Base-by-base conservation (phyloP, 2,888 invertebrate genomes). In the Nematopogon swammerdamellus region DNA sequence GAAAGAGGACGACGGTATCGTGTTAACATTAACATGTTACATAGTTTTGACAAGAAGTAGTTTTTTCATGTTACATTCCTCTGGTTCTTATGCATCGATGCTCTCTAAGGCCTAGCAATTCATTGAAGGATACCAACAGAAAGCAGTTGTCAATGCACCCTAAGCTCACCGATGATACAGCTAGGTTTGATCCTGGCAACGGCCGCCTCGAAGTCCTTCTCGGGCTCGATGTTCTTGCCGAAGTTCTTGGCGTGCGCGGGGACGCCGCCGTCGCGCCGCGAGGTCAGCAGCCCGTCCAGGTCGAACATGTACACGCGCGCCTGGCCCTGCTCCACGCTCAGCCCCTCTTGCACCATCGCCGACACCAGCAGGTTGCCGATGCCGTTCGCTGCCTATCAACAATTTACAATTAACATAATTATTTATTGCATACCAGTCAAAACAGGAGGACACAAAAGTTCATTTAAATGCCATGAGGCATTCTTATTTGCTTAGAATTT, bases 241-340 rank as follows among this genome's bases (percentile, higher is more conserved):
- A 89, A 92, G 52, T 74, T 81, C 30, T 77, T 70, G 57, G 91
- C 91, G 58, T 90, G 89, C 4, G 85, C 85, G 0, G 86, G 86
- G 1, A 90, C 75, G 29, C 80, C 82, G 6, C 87, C 89, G 45
- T 83, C 82, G 1, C 89, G 80, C 1, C 82, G 77, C 56, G 85
- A 87, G 0, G 92, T 91, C 53, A 97, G 71, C 1, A 98, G 79
- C 1, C 99, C 99, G 59, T 92, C 89, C 20, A 95, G 88, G 62
- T 99, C 99, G 58, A 94, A 89, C 92, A 99, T 91, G 87, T 90
- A 98, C 54, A 99, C 95, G 58, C 88, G 88, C n/a, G 84, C 83
- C 36, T 88, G 82, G 0, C 98, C 98, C 59, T 95, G 91, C 59
- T 80, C 69, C 55, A 70, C 66, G 0, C 81, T 64, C 1, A 84